Evolutionary conservation across 2,113 vertebrate genomes (phyloP).

Genomic region (Cottus gobio): DNA sequence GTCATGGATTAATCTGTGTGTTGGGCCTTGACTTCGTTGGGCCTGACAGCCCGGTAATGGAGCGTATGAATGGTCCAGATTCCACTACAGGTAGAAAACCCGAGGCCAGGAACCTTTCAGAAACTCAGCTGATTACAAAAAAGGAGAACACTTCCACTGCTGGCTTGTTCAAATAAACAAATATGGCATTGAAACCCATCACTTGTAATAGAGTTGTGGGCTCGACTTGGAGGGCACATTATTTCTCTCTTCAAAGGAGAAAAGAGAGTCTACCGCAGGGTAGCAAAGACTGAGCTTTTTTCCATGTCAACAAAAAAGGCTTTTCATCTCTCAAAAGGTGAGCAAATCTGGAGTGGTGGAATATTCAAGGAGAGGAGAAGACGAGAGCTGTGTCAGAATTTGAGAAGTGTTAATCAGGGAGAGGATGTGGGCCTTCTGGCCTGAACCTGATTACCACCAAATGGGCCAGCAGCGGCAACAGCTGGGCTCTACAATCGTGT

Average conservation of each 20-base stretch:
- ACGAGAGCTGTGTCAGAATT: constrained; percentile 89
- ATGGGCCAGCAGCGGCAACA: constrained; percentile 77
- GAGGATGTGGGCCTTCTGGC: constrained; percentile 94
- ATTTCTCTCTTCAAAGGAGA: constrained; percentile 49
- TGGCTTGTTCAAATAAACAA: constrained; percentile 75
- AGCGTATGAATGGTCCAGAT: constrained; percentile 66
- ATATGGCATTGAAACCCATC: constrained; percentile 62
- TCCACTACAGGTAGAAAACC: constrained; percentile 70
- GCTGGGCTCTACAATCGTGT: constrained; percentile 82
- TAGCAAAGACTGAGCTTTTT: constrained; percentile 58
- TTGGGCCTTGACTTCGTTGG: constrained; percentile 62
- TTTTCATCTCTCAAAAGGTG: constrained; percentile 60
- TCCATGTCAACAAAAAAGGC: constrained; percentile 53
- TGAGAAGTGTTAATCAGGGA: constrained; percentile 94
- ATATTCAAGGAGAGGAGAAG: constrained; percentile 81
- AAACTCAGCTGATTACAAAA: constrained; percentile 75
- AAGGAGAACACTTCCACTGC: constrained; percentile 62
- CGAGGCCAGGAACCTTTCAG: constrained; percentile 62
- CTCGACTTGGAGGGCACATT: constrained; percentile 39
- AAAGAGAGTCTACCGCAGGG: constrained; percentile 61
- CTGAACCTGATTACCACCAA: constrained; percentile 96
- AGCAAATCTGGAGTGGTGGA: constrained; percentile 55
- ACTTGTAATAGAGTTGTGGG: constrained; percentile 43
- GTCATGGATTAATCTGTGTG: constrained; percentile 67
- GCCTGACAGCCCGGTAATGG: constrained; percentile 72